A percentile compares a stretch with the other conserved stretches of the same genome.
Evolutionary conservation across 2,888 invertebrate species (phyloP).

Genomic region (Lordiphosa andalusiaca): DNA sequence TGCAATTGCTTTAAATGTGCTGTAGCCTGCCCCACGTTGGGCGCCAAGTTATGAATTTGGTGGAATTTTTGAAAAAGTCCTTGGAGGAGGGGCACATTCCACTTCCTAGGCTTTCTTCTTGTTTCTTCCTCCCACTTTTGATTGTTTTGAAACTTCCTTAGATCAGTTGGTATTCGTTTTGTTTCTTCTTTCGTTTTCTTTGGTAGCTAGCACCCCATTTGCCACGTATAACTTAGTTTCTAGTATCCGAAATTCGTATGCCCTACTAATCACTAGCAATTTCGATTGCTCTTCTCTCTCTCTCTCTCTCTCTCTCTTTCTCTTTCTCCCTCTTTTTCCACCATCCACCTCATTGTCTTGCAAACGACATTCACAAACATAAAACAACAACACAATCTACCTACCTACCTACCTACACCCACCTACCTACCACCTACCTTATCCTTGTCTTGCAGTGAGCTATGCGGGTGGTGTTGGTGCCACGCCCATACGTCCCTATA

Average conservation of each 20-base stretch:
- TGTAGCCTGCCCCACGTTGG: too few relatives aligned
- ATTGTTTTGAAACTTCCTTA: too few relatives aligned
- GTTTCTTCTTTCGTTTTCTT: not conserved
- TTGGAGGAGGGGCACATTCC: too few relatives aligned
- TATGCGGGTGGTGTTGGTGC: constrained; percentile 53
- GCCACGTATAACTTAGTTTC: not conserved
- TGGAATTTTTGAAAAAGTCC: too few relatives aligned
- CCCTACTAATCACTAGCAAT: constrained; percentile 34
- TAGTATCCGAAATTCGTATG: not conserved
- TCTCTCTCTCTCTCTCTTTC: constrained; percentile 6
- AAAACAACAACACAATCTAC: constrained; percentile 9
- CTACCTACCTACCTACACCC: not conserved
- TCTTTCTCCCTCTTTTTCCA: not conserved
- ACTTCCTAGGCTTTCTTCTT: too few relatives aligned
- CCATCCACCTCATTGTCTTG: not conserved
- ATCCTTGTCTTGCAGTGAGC: constrained; percentile 61
- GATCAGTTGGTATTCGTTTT: not conserved
- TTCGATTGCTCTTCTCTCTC: constrained; percentile 3
- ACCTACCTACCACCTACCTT: not conserved
- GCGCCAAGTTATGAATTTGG: too few relatives aligned
- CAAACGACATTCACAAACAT: constrained; percentile 1
- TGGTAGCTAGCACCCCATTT: not conserved
- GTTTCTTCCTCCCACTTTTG: too few relatives aligned
- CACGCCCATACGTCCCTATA: constrained; percentile 41
- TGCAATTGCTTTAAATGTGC: too few relatives aligned